Percentiles rank a stretch among this genome's conserved stretches.
Evolutionary conservation across 2,113 vertebrate genomes (phyloP).

Genomic region (Myocastor coypus): DNA sequence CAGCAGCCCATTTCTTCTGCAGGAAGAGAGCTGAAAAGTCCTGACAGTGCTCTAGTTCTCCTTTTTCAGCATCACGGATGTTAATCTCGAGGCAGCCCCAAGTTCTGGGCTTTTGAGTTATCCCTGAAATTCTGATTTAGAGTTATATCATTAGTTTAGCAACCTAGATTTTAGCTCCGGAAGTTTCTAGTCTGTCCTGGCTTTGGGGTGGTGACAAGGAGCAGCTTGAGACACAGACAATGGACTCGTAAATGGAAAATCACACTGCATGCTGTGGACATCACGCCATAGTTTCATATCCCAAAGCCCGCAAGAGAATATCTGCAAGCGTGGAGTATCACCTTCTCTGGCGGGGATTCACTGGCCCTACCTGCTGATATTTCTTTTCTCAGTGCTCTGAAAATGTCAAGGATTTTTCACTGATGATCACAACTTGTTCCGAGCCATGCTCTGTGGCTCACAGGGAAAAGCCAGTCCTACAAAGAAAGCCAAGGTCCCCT

Average conservation of each 20-base stretch:
- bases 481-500: slow-evolving; percentile 64
- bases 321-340: background rate
- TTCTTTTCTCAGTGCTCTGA: slow-evolving; percentile 29
- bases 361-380: background rate
- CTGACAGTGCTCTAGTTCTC: slow-evolving; percentile 1
- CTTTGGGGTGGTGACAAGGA: background rate
- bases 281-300: background rate
- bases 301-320: background rate
- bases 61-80: background rate
- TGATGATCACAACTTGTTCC: slow-evolving; percentile 60
- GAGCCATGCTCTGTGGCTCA: slow-evolving; percentile 38
- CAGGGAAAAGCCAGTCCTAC: background rate
- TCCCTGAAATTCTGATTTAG: slow-evolving; percentile 42
- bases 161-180: slow-evolving; percentile 4
- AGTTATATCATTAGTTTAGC: slow-evolving; percentile 20
- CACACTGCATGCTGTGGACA: background rate
- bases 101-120: background rate
- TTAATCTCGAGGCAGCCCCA: slow-evolving; percentile 23
- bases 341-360: background rate
- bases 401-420: slow-evolving; percentile 69
- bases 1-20: background rate
- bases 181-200: background rate
- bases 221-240: background rate
- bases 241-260: background rate
- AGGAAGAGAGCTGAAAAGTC: background rate